Evolutionary conservation across 2,888 invertebrate genomes (phyloP).

Genomic region (Hirtodrosophila confusa): DNA sequence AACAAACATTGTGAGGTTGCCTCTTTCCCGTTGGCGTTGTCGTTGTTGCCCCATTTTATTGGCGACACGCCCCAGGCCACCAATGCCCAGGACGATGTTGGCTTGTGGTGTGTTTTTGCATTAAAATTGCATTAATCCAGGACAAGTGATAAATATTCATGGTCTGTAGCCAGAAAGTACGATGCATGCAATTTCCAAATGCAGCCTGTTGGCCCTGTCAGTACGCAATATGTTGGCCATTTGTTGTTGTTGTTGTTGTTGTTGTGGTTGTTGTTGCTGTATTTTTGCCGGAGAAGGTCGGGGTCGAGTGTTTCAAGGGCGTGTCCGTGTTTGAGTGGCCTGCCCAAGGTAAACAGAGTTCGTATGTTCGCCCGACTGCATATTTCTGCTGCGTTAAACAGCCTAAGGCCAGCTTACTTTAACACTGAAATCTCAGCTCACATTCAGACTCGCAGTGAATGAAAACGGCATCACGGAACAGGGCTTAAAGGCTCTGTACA

Average conservation of each 20-base stretch:
- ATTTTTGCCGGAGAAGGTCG: conserved; percentile 38
- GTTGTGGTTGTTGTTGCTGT: neutral
- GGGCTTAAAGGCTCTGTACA: conserved; percentile 21
- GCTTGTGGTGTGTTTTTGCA: conserved; percentile 39
- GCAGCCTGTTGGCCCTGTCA: conserved; percentile 29
- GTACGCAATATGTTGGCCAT: conserved; percentile 34
- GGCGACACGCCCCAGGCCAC: conserved; percentile 36
- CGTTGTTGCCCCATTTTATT: conserved; percentile 29
- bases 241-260: neutral
- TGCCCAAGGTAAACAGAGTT: conserved; percentile 46
- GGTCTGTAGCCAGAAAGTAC: conserved; percentile 19
- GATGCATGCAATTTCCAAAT: conserved; percentile 58
- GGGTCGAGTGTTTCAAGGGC: conserved; percentile 65
- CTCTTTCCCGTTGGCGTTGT: neutral
- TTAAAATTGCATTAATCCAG: conserved; percentile 73
- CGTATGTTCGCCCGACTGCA: conserved; percentile 22
- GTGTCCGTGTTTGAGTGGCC: conserved; percentile 67
- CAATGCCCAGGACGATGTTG: conserved; percentile 9
- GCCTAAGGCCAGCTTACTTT: conserved; percentile 42
- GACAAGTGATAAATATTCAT: conserved; percentile 77
- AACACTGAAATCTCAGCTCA: conserved; percentile 45
- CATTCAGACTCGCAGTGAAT: conserved; percentile 18
- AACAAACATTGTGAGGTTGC: conserved; percentile 65
- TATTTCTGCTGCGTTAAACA: conserved; percentile 40
- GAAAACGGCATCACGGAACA: conserved; percentile 24